Conservation (phyloP, 1,140 invertebrate species). For the Callitettix versicolor region DNA sequence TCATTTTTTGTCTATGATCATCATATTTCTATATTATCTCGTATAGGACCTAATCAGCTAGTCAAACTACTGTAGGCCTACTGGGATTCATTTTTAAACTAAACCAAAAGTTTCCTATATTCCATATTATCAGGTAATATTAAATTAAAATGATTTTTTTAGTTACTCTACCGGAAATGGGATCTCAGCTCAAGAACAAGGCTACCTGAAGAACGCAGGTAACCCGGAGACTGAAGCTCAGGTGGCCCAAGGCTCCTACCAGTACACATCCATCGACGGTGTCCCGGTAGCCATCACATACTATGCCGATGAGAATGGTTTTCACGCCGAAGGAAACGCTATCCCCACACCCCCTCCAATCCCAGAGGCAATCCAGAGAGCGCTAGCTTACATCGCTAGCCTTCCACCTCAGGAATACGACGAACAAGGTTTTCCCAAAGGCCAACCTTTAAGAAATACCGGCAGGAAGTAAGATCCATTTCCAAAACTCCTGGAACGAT, state of each 20-base stretch:
- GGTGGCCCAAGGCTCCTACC: conserved; percentile 44
- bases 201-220: conserved; percentile 28
- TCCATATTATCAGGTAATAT: too few relatives aligned
- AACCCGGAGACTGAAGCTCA: conserved; percentile 32
- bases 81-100: too few relatives aligned
- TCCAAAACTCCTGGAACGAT: neutral
- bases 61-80: too few relatives aligned
- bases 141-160: too few relatives aligned
- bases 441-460: conserved; percentile 51
- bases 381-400: conserved; percentile 49
- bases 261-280: conserved; percentile 59
- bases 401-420: conserved; percentile 28
- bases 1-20: too few relatives aligned
- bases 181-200: conserved; percentile 33
- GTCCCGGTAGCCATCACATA: conserved; percentile 46
- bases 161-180: conserved; percentile 38
- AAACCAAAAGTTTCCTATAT: too few relatives aligned
- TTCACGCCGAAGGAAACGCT: conserved; percentile 16
- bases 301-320: conserved; percentile 47
- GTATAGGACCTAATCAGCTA: too few relatives aligned
- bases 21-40: too few relatives aligned
- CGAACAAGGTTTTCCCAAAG: conserved; percentile 40
- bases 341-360: conserved; percentile 20
- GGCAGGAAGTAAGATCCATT: conserved; percentile 1
- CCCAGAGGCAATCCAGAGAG: conserved; percentile 38